Base-by-base conservation (phyloP, 2,797 vertebrate genomes). In the Myoxocephalus aenaeus region DNA sequence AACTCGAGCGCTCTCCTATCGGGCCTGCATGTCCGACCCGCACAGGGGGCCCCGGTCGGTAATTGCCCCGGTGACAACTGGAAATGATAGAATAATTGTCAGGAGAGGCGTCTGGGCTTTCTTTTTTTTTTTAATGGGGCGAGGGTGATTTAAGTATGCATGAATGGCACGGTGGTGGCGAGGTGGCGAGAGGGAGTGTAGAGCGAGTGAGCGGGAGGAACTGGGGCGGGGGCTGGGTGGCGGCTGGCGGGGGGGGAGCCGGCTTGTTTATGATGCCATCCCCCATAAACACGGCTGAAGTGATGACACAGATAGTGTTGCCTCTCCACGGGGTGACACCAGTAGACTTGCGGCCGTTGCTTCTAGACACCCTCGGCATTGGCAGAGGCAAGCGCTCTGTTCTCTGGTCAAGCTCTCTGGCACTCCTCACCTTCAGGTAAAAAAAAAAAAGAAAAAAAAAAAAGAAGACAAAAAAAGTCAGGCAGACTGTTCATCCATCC, bases 51-150 rank as follows among this genome's bases (percentile, higher is more conserved):
- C 95, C 95, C 84, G 93, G 94, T 96, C 95, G 94, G 95, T 98
- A 98, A 99, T 98, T 98, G 97, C 96, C 96, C 87, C 94, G 94
- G 97, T 98, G 97, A 98, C 98, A 99, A 98, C 96, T 97, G 96
- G 96, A 98, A 98, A 98, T 98, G 97, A 98, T 98, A 97, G 97
- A 99, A 98, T 99, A 98, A 98, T 99, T 98, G 97, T 98, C 96
- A 98, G 96, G 96, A 97, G 96, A 97, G 96, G 95, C 94, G 93
- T 88, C 85, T 90, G 75, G 79, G 83, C 86, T 91, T 89, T 91
- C 77, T 48, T 48, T 54, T 25, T 54, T 25, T 27, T 96, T 96
- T 96, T 96, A 97, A 97, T 97, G 96, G 96, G 95, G 73, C 95
- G 95, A 96, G 95, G 96, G 96, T 97, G 97, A 97, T 97, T 98